These are phyloP conservation scores for Atlantisia rogersi DNA, from an alignment of 2,113 vertebrate genomes.

Conservation along the genomic window DNA sequence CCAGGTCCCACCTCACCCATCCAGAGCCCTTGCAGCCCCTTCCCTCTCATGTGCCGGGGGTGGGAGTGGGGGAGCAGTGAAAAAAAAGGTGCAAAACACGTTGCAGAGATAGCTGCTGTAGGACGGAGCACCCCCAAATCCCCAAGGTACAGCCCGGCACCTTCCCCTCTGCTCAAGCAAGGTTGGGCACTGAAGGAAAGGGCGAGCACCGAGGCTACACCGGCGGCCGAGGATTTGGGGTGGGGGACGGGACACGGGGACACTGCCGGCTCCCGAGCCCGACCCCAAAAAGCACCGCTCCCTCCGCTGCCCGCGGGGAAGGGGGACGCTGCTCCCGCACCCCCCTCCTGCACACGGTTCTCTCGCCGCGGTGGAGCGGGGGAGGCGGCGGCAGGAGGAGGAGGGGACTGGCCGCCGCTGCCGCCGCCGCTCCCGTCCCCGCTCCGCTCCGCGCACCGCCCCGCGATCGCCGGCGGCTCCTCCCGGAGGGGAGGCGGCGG, in stretches of 20 bases:
- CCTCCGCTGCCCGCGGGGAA: background rate
- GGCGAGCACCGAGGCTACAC: background rate
- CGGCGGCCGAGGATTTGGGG: background rate
- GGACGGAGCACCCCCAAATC: background rate
- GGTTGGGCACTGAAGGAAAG: background rate
- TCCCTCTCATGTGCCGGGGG: background rate
- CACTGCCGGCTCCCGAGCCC: background rate
- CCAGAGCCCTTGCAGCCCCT: no score
- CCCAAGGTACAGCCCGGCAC: background rate
- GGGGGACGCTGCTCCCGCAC: background rate
- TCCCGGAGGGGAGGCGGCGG: background rate
- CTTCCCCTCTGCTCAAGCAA: background rate
- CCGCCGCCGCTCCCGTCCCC: background rate
- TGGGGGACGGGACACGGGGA: no score
- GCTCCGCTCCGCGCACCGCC: background rate
- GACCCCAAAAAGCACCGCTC: background rate
- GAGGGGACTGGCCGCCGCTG: background rate
- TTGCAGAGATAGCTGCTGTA: background rate
- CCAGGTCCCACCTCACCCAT: background rate
- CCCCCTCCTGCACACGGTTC: background rate
- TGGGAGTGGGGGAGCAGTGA: background rate
- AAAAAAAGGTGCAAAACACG: background rate
- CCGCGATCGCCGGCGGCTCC: background rate
- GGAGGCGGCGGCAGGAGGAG: background rate
- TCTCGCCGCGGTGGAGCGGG: background rate